Base-by-base conservation (phyloP, 1,140 invertebrate species). In the Zaprionus capensis region DNA sequence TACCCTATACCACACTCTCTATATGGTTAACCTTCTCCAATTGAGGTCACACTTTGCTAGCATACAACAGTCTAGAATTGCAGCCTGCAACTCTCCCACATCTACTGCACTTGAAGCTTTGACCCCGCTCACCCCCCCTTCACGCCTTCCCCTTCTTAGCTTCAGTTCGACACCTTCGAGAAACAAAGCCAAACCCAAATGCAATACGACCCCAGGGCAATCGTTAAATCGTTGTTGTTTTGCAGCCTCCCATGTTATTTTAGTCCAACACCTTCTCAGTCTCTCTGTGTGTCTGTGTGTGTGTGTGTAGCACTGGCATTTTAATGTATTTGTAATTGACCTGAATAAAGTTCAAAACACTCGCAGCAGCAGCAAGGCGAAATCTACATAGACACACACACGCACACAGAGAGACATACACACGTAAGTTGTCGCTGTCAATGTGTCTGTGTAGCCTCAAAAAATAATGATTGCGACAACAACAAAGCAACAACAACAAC, bases 311-410 rank as follows among this genome's bases (percentile, higher is more conserved):
- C 87, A 81, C 66, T 84, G 82, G 80, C 90, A 91, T 83, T 91
- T 91, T 91, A 91, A 91, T 91, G 82, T 91, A 91, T 91, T 91
- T 91, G 90, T 91, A 91, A 91, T 91, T 91, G 90, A 91, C 90
- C 90, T 91, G 90, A 91, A 91, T 91, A 91, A 91, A 91, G 90
- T 91, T 91, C 90, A 91, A 91, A 91, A 90, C 90, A 88, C 90
- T 80, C 81, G 71, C 81, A 67, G 67, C 81, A 75, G 36, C 69
- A 61, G 71, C 86, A 86, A 91, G 87, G 86, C 86, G 78, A 91
- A 91, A 91, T 90, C 80, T 91, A 90, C 86, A 90, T 90, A 51
- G 20, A 24, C 46, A 49, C 20, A 51, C 46, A 51, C 9, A 15
- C 38, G 0, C 15, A n/a, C 15, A 44, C 24, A 24, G 4, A 24